A percentile compares a stretch with the other conserved stretches of the same genome.
Conservation (phyloP, 2,113 vertebrate species). For the Syngnathus floridae region DNA sequence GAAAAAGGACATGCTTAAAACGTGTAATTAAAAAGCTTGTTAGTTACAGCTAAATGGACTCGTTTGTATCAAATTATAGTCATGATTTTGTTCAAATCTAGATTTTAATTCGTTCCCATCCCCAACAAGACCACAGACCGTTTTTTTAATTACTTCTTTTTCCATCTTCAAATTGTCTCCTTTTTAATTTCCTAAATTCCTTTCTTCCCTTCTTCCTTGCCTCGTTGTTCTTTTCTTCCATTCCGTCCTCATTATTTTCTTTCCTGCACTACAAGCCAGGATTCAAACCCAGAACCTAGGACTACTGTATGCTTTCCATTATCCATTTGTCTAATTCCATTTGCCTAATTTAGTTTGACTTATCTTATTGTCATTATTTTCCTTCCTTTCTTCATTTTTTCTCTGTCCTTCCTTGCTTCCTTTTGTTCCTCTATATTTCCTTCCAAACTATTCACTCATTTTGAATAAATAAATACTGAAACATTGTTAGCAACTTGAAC, state of each 20-base stretch:
- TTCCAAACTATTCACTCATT: neutral
- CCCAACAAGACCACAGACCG: neutral
- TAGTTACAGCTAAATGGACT: neutral
- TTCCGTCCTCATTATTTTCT: neutral
- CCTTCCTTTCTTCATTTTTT: too few species aligned
- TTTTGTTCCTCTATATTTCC: too few species aligned
- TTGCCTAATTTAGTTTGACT: neutral
- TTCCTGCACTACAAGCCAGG: neutral
- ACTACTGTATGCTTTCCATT: neutral
- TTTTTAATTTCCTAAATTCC: neutral
- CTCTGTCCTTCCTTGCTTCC: neutral
- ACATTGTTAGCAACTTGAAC: too few species aligned
- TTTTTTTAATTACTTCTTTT: neutral
- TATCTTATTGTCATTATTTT: neutral
- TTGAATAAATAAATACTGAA: too few species aligned
- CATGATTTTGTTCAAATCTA: neutral
- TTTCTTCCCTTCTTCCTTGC: neutral
- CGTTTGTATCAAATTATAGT: neutral
- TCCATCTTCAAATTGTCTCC: neutral
- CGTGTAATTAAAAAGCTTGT: neutral
- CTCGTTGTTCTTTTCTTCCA: neutral
- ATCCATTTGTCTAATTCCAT: neutral
- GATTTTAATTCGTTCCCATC: neutral
- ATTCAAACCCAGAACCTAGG: neutral
- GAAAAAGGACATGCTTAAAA: neutral